Evolutionary conservation across 1,140 invertebrate species (phyloP).

Genomic region (Lineus longissimus): DNA sequence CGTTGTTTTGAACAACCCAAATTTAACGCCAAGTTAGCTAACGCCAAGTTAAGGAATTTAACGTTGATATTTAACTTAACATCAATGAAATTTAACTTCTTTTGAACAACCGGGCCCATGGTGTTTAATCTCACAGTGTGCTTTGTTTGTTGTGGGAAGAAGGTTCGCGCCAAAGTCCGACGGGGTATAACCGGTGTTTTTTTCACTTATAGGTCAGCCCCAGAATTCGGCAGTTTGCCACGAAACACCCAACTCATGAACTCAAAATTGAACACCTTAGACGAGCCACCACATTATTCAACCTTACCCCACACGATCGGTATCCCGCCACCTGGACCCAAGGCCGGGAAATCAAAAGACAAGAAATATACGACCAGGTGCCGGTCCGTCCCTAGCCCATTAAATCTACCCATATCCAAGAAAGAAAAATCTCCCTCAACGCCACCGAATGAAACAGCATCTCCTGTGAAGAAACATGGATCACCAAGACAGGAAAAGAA

Average conservation of each 20-base stretch:
- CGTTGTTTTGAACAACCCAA: too few relatives aligned
- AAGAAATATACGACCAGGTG: slow-evolving; percentile 36
- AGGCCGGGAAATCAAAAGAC: slow-evolving; percentile 23
- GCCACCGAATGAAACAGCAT: neutral
- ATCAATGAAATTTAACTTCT: too few relatives aligned
- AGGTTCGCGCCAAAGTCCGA: neutral
- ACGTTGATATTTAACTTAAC: too few relatives aligned
- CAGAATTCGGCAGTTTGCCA: slow-evolving; percentile 51
- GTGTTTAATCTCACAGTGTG: too few relatives aligned
- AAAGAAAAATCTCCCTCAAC: slow-evolving; percentile 13
- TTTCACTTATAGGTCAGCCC: slow-evolving; percentile 47
- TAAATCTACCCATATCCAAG: slow-evolving; percentile 11
- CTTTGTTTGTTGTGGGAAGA: too few relatives aligned
- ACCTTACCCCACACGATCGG: slow-evolving; percentile 13
- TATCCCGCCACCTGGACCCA: slow-evolving; percentile 17
- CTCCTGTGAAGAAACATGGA: slow-evolving; percentile 16
- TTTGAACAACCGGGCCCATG: too few relatives aligned
- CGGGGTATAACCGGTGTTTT: neutral
- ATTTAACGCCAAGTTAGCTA: too few relatives aligned
- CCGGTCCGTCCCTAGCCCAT: slow-evolving; percentile 37
- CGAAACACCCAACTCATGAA: slow-evolving; percentile 53
- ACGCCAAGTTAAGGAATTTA: too few relatives aligned
- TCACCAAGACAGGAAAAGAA: slow-evolving; percentile 44
- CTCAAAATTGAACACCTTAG: slow-evolving; percentile 23
- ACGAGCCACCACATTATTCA: slow-evolving; percentile 27